Percentiles rank a stretch among this genome's conserved stretches.
Evolutionary conservation across 1,140 invertebrate genomes (phyloP).

Genomic region (Drosophila tropicalis): DNA sequence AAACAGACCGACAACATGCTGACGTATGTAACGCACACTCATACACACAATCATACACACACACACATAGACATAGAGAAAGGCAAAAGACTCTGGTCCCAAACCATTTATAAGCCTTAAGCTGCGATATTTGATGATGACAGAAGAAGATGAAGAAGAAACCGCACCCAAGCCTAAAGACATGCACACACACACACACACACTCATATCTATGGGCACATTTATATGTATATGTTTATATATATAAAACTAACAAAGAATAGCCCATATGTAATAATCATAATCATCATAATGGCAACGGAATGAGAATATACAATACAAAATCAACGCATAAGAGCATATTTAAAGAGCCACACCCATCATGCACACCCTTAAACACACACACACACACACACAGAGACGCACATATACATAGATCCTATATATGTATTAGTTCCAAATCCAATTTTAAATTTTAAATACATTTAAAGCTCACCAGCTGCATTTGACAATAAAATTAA

Average conservation of each 20-base stretch:
- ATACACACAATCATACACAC: not conserved
- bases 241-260: constrained; percentile 20
- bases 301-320: not conserved
- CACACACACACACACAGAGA: not conserved
- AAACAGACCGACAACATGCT: constrained; percentile 7
- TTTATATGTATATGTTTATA: not conserved
- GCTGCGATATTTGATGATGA: constrained; percentile 13
- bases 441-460: constrained; percentile 8
- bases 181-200: not conserved
- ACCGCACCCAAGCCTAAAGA: constrained; percentile 12
- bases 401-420: not conserved
- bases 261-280: constrained; percentile 19
- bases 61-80: not conserved
- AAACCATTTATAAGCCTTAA: constrained; percentile 14
- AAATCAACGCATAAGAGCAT: constrained; percentile 6
- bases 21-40: constrained; percentile 2
- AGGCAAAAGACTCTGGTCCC: constrained; percentile 2
- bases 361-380: not conserved
- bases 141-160: constrained; percentile 16
- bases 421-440: not conserved
- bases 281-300: constrained; percentile 10
- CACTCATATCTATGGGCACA: not conserved
- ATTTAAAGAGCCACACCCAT: constrained; percentile 14
- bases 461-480: constrained; percentile 16
- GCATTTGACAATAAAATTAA: constrained; percentile 17